Evolutionary conservation across 2,113 vertebrate species (phyloP).

Genomic region (Leucopsar rothschildi): DNA sequence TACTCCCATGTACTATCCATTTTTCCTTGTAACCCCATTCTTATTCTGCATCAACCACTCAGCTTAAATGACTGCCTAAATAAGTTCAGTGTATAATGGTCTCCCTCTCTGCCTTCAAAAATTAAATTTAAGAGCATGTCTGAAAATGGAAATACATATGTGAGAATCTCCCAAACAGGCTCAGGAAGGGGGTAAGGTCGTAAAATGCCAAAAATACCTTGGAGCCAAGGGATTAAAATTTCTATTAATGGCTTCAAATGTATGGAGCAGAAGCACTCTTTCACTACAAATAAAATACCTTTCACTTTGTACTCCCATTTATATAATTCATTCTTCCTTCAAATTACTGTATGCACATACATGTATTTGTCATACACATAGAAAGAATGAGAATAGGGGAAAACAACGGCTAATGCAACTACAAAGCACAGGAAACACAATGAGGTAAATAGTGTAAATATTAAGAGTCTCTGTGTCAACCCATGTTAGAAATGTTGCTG

Average conservation of each 20-base stretch:
- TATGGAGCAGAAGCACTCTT: not conserved
- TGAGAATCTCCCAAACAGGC: not conserved
- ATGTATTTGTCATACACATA: not conserved
- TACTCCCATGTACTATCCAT: not conserved
- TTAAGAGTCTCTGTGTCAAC: not conserved
- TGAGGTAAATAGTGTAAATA: not conserved
- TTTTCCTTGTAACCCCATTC: not conserved
- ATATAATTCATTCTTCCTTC: not conserved
- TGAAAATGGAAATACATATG: not conserved
- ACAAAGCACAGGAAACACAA: not conserved
- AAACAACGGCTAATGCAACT: not conserved
- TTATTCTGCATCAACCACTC: not conserved
- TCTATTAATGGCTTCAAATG: not conserved
- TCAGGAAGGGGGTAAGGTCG: not conserved
- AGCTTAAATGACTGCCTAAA: not conserved
- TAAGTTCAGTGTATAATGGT: not conserved
- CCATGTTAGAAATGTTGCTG: not conserved
- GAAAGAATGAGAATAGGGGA: not conserved
- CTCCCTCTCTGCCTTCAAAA: not conserved
- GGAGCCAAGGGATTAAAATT: not conserved
- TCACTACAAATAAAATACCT: not conserved
- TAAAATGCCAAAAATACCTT: not conserved
- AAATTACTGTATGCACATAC: not conserved
- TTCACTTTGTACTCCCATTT: not conserved
- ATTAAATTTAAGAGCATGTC: not conserved